Evolutionary conservation across 2,113 vertebrate species (phyloP), one percentile per base, ranked within the genome.

Genomic region (Calypte anna): DNA sequence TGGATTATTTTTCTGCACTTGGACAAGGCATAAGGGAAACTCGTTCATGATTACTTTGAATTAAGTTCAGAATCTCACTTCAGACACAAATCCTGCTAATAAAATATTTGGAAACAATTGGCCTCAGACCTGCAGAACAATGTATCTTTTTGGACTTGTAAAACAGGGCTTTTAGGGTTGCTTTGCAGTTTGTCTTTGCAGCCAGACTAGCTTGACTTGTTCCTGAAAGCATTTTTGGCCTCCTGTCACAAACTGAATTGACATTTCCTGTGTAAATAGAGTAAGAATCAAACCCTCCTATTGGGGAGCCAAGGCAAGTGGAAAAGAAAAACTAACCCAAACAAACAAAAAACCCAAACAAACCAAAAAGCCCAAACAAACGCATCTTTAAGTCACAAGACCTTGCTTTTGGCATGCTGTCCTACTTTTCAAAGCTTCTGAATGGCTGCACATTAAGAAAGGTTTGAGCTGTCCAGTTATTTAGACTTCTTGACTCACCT

Each of bases 101-200:
- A 63, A 89, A 79, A 44, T 36, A 44, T 88, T 84, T 91, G 86
- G 87, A 93, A 91, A 81, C 85, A 90, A 96, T 93, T 97, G 97
- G 97, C 97, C 97, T 97, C 95, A 97, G 67, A 97, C 96, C 97
- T 97, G 91, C 97, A 97, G 97, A 97, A 97, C 97, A 98, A 97
- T 98, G 97, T 98, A 98, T 98, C 97, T 97, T 98, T 97, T 98
- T 98, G 96, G 95, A 97, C 96, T 97, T 82, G 95, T 97, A 96
- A 98, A 97, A 97, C 85, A 48, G 82, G 75, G 91, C 77, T 86
- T 90, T 57, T 51, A 40, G 72, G 76, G 77, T 86, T 91, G 46
- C 66, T 94, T 81, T 48, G 82, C 80, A 40, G 86, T 80, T 95
- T 96, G 96, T 96, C 93, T 97, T 82, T 58, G 86, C 91, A 95